Evolutionary conservation across 2,888 invertebrate genomes (phyloP), one percentile per base, ranked within the genome.

Genomic region (Masnerella sp.): DNA sequence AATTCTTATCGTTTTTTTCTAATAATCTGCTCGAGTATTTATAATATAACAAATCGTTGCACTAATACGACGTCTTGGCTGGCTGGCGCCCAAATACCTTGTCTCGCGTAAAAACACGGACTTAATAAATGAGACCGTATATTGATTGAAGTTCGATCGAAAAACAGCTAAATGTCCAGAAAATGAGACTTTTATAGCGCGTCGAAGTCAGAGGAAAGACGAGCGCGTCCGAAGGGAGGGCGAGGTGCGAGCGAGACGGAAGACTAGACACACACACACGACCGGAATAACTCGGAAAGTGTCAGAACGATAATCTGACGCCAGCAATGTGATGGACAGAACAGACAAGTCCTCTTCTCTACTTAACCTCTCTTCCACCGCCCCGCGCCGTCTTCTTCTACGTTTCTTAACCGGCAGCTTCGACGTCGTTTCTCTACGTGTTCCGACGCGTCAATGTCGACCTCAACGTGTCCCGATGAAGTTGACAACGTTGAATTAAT

Each of bases 261-360:
- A 20, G 12, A 15, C 8, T 38, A 59, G 59, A 62, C 49, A 43
- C 42, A 74, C 70, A 78, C 77, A 75, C 79, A 81, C 82, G 84
- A 82, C 82, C 82, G 83, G 85, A 86, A 86, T 87, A 87, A 86
- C 87, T 87, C 84, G 84, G 81, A 87, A 86, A 87, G 85, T 87
- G 87, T 87, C 87, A 85, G 87, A 86, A 87, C 86, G 87, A 87
- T 87, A 87, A 87, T 87, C 87, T 85, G 86, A 87, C 86, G 85
- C 83, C 79, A 80, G 86, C 87, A 81, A 87, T 82, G 84, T 86
- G 87, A 87, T 84, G 80, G 80, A 83, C 81, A 79, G 79, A 74
- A 79, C 79, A 72, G 79, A 78, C 77, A 78, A 78, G 78, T 78
- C 78, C 77, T 69, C 75, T 72, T 75, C 74, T 72, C 74, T 74